Evolutionary conservation across 1,140 invertebrate genomes (phyloP).

Genomic region (Zaprionus ghesquierei): DNA sequence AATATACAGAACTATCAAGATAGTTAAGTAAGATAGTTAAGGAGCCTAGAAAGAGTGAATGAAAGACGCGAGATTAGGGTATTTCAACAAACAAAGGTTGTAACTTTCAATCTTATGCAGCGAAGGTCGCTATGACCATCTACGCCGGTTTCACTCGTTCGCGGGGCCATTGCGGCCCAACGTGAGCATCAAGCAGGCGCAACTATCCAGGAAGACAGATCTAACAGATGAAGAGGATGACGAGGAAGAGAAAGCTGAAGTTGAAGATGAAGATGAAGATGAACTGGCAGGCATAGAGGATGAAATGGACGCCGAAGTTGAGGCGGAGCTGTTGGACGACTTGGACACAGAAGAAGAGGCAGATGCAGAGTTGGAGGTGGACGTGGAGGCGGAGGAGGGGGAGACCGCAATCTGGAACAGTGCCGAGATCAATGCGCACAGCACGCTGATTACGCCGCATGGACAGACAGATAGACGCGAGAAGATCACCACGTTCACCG

Average conservation of each 20-base stretch:
- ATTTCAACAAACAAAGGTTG: background rate
- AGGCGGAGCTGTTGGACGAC: background rate
- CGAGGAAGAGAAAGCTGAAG: background rate
- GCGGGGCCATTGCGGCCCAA: background rate
- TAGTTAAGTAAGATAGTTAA: no score
- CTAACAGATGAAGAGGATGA: background rate
- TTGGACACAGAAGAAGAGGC: background rate
- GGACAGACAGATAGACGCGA: background rate
- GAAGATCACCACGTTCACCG: background rate
- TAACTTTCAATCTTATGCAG: background rate
- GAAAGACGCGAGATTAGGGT: no score
- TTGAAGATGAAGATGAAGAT: background rate
- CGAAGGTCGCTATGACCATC: conserved; percentile 27
- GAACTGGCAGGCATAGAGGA: accelerated
- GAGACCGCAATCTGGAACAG: background rate
- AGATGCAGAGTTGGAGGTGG: background rate
- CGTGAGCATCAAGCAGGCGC: background rate
- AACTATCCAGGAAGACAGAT: background rate
- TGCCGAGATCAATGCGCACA: conserved; percentile 19
- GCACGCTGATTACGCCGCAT: background rate
- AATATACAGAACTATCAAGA: no score
- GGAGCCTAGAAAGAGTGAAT: no score
- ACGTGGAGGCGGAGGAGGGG: background rate
- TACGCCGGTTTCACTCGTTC: conserved; percentile 20
- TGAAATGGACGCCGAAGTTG: background rate